Base-by-base conservation (phyloP, 2,888 invertebrate species). In the Pycnomerus fuliginosus region DNA sequence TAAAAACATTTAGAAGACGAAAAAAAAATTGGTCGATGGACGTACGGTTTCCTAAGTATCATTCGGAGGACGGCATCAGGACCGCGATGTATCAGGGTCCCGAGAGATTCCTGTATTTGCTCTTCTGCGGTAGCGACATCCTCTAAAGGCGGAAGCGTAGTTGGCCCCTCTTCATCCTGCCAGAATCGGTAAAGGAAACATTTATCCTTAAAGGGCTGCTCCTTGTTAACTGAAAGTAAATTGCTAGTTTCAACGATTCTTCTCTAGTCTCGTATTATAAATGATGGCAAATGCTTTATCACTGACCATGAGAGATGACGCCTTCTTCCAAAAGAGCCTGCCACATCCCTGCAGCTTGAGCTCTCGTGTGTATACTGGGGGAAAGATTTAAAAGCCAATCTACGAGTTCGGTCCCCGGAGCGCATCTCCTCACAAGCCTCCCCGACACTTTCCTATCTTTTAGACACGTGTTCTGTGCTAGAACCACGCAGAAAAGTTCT, bases 171-270 rank as follows among this genome's bases (percentile, higher is more conserved):
- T 64, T 84, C 83, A 68, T 87, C 87, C 67, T 84, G 81, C 67
- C 82, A 80, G 76, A 90, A 90, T 44, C 87, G 84, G 74, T 90
- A 90, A 60, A 88, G 80, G 65, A 88, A 80, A 70, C 85, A 85
- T 75, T 87, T 87, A 76, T 90, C 90, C 69, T 84, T 83, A 74
- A 90, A 90, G 33, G 85, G 83, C 64, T 88, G 85, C 63, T 89
- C 88, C 56, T 82, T 80, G 56, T 83, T 83, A 43, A 87, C 88
- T 87, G 49, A 14, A 40, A 35, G 25, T 30, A 31, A 30, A 43
- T 43, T 43, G 31, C 43, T 35, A 23, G 34, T 42, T 42, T 35
- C 29, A 35, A 25, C 35, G 12, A 7, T 8, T 7, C n/a, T n/a
- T n/a, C n/a, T n/a, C n/a, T n/a, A n/a, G n/a, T n/a, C n/a, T n/a